These are phyloP conservation scores for Brenthis daphne DNA, from an alignment of 2,888 invertebrate genomes.

Conservation along the genomic window DNA sequence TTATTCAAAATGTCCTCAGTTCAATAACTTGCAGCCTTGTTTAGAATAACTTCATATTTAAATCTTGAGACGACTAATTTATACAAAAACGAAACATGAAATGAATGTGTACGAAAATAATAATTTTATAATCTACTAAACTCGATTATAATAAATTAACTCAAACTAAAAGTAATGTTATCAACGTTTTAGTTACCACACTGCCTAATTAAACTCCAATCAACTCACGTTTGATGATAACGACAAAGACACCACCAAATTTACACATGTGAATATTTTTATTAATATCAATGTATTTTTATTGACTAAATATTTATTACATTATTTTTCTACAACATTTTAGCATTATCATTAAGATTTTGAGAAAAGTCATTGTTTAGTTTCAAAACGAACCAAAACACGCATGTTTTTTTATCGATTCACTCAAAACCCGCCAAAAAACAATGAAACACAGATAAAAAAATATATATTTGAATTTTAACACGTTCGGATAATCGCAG, in stretches of 20 bases:
- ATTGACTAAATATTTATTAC: too few relatives aligned
- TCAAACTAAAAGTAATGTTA: neutral
- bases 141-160: neutral
- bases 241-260: too few relatives aligned
- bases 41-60: neutral
- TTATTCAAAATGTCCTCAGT: slow-evolving; percentile 12
- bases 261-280: too few relatives aligned
- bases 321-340: too few relatives aligned
- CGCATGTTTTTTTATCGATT: neutral
- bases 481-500: slow-evolving; percentile 16
- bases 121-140: neutral
- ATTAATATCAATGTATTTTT: too few relatives aligned
- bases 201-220: slow-evolving; percentile 13
- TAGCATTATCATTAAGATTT: too few relatives aligned
- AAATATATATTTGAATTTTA: neutral
- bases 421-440: slow-evolving; percentile 9
- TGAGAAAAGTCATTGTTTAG: too few relatives aligned
- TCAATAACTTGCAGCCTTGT: slow-evolving; percentile 14
- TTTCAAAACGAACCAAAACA: too few relatives aligned
- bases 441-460: slow-evolving; percentile 6
- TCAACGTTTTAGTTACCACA: slow-evolving; percentile 9
- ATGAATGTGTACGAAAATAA: neutral
- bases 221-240: too few relatives aligned
- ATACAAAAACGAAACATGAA: neutral
- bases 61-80: neutral